Conservation (phyloP, 2,113 vertebrate species). For the Gymnorhina tibicen region DNA sequence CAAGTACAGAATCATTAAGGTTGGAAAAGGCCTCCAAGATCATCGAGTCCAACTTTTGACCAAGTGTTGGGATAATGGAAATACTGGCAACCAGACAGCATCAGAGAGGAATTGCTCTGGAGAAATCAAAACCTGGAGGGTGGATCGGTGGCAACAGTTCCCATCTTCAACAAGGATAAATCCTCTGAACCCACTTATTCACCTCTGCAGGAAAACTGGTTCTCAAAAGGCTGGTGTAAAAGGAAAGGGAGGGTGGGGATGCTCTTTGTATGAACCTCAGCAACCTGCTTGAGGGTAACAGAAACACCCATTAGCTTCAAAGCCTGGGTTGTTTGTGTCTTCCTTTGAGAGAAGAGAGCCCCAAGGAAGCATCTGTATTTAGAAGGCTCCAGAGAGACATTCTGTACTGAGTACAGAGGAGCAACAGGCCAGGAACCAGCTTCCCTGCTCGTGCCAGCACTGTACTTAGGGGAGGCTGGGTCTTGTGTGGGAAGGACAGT, state of each 20-base stretch:
- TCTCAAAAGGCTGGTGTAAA: background rate
- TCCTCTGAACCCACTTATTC: background rate
- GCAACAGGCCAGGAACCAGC: background rate
- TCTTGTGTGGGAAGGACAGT: background rate
- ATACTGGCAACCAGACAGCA: background rate
- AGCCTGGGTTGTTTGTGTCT: background rate
- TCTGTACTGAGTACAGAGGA: background rate
- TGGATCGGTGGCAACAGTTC: background rate
- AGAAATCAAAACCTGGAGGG: background rate
- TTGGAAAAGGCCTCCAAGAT: background rate
- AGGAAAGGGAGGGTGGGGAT: background rate
- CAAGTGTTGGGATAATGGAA: background rate
- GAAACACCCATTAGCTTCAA: background rate
- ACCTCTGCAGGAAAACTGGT: background rate
- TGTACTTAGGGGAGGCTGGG: background rate
- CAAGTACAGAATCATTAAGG: background rate
- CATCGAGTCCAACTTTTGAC: background rate
- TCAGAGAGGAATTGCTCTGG: background rate
- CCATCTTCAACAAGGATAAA: background rate
- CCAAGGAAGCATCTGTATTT: background rate
- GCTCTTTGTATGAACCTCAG: background rate
- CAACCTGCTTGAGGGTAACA: background rate
- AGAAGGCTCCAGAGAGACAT: background rate
- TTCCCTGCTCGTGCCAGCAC: background rate
- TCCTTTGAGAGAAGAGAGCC: background rate